Evolutionary conservation across 2,797 vertebrate species (phyloP), one percentile per base, ranked within the genome.

Genomic region (Dendrocincla tyrannina): DNA sequence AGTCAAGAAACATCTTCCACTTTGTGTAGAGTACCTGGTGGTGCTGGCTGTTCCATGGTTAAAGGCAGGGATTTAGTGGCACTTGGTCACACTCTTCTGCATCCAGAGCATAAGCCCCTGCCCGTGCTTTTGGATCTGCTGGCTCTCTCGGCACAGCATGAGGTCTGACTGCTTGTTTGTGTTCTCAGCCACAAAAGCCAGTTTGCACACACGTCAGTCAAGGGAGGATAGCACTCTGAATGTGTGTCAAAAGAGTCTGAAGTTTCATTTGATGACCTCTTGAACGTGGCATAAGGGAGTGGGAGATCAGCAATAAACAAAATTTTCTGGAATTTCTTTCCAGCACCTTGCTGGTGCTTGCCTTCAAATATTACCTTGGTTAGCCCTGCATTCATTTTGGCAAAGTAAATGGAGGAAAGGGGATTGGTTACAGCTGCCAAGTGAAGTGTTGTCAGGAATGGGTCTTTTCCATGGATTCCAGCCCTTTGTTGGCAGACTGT

Each of bases 361-460:
- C n/a, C 44, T 85, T 80, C 18, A 62, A 2, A 13, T 47, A 7
- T 24, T 60, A 27, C 53, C n/a, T 75, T 69, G 50, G 52, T 78
- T 41, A 82, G 66, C n/a, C 28, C 64, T 7, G 2, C 3, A 0
- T 69, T 85, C 17, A 5, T 77, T 85, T 84, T 83, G 53, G 81
- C 53, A 63, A 5, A 60, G 75, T 30, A 52, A 50, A 28, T 28
- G 59, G 55, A 79, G 70, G 28, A 19, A 52, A 69, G 50, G 9
- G 35, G 35, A 30, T 62, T 88, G 70, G 44, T 82, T 78, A 8
- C 63, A 85, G 89, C 55, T 85, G 55, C 81, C 74, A 67, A 37
- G 53, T 17, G 70, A 87, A 67, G 75, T 73, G 68, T 56, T 95
- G 79, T 88, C 89, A 93, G 82, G 64, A 56, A 12, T 74, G 52